Evolutionary conservation across 2,888 invertebrate species (phyloP).

Genomic region (Tetheella fluctuosa): DNA sequence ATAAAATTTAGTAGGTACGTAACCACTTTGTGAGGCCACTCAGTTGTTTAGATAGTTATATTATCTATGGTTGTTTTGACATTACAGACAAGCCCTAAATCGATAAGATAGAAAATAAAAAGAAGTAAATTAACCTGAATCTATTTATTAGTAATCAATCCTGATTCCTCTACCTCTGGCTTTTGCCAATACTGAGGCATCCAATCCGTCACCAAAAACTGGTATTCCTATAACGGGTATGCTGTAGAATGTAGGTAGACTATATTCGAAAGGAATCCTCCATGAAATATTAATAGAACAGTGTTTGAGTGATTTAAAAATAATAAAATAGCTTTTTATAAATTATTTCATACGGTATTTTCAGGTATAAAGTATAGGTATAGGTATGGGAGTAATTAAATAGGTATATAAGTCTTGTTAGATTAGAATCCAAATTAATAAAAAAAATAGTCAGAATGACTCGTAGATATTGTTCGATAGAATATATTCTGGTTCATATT

Average conservation of each 20-base stretch:
- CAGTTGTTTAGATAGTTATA: neutral
- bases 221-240: neutral
- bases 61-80: no score
- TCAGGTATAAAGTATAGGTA: no score
- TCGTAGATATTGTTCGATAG: no score
- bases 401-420: no score
- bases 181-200: neutral
- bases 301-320: slow-evolving; percentile 3
- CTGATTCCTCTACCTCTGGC: neutral
- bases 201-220: neutral
- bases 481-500: no score
- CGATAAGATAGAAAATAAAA: neutral
- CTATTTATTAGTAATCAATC: neutral
- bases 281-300: neutral
- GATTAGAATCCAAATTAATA: no score
- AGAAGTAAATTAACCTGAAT: neutral
- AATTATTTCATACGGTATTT: no score
- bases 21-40: no score
- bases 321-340: neutral
- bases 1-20: neutral
- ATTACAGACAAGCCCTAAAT: no score
- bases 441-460: no score
- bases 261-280: neutral
- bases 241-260: neutral
- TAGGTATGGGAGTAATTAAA: no score